Percentiles rank a stretch among this genome's conserved stretches.
phyloP scores from a whole-genome alignment of 2,797 vertebrate species.

The Arrhamphus sclerolepis region DNA sequence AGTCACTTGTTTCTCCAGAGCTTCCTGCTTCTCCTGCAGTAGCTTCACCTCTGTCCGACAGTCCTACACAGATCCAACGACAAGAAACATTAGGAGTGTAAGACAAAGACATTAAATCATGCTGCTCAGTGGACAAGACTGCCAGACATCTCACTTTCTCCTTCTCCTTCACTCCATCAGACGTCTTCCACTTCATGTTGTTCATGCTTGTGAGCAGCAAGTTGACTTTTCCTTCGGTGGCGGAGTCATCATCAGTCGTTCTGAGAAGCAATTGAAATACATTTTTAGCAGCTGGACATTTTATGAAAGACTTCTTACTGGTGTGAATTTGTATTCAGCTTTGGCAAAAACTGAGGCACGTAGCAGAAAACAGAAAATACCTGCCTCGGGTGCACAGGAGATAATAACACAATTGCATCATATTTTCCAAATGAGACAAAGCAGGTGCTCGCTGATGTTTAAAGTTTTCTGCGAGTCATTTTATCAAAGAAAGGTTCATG shows the following conservation, averaged over 20 bases:
- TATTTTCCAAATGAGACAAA: slow-evolving; percentile 6
- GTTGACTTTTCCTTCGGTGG: slow-evolving; percentile 90
- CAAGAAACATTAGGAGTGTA: slow-evolving; percentile 4
- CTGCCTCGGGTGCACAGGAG: neutral
- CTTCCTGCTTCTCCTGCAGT: slow-evolving; percentile 83
- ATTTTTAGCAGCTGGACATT: neutral
- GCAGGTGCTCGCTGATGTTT: slow-evolving; percentile 13
- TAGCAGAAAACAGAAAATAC: neutral
- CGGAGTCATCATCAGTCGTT: slow-evolving; percentile 88
- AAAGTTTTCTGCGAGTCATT: slow-evolving; percentile 44
- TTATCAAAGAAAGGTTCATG: slow-evolving; percentile 56
- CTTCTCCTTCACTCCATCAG: slow-evolving; percentile 83
- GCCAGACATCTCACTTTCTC: slow-evolving; percentile 56
- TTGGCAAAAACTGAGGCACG: neutral
- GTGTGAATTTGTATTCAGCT: neutral
- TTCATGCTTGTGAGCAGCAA: slow-evolving; percentile 92
- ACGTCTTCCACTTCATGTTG: slow-evolving; percentile 89
- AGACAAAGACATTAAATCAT: slow-evolving; percentile 15
- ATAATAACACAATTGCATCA: slow-evolving; percentile 2
- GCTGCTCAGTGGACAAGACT: slow-evolving; percentile 1
- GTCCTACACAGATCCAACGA: slow-evolving; percentile 59
- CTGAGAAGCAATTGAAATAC: slow-evolving; percentile 68
- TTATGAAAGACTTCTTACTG: neutral
- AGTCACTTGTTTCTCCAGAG: slow-evolving; percentile 83
- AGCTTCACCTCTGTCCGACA: slow-evolving; percentile 75